These are phyloP conservation scores for Ovibos moschatus DNA, from an alignment of 2,113 vertebrate species.

Conservation along the genomic window DNA sequence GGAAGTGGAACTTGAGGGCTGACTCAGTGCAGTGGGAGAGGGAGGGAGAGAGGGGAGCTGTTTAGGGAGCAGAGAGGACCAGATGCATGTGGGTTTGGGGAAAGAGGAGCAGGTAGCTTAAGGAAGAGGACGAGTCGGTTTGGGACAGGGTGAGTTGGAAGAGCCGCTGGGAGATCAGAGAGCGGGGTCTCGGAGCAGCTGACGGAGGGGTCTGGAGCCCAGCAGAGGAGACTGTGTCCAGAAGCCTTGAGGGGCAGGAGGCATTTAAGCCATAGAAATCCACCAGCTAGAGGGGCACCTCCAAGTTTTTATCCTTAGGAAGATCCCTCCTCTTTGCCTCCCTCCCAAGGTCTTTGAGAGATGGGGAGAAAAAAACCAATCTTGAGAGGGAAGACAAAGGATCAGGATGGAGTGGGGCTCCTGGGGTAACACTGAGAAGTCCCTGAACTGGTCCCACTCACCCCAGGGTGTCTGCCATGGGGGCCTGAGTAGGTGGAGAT, in stretches of 20 bases:
- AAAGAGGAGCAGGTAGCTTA: background rate
- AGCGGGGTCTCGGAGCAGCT: background rate
- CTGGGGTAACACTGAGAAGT: background rate
- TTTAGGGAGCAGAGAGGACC: background rate
- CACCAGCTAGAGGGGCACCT: background rate
- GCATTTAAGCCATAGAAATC: background rate
- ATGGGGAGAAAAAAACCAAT: background rate
- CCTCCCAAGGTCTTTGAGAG: background rate
- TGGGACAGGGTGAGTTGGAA: background rate
- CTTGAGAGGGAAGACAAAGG: background rate
- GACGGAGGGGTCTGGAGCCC: background rate
- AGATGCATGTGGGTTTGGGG: accelerated
- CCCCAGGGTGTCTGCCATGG: no score
- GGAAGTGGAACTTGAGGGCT: background rate
- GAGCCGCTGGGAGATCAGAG: background rate
- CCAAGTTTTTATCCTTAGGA: background rate
- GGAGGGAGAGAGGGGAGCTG: background rate
- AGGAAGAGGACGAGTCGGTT: background rate
- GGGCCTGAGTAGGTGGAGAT: no score
- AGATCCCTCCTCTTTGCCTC: background rate
- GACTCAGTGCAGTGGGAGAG: background rate
- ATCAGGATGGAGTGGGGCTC: background rate
- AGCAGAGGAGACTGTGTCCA: no score
- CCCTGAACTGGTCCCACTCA: background rate
- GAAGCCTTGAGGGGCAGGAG: background rate